Percentiles rank a stretch among this genome's conserved stretches.
Conservation (phyloP, 1,140 invertebrate genomes). For the Philopotamus ludificatus region DNA sequence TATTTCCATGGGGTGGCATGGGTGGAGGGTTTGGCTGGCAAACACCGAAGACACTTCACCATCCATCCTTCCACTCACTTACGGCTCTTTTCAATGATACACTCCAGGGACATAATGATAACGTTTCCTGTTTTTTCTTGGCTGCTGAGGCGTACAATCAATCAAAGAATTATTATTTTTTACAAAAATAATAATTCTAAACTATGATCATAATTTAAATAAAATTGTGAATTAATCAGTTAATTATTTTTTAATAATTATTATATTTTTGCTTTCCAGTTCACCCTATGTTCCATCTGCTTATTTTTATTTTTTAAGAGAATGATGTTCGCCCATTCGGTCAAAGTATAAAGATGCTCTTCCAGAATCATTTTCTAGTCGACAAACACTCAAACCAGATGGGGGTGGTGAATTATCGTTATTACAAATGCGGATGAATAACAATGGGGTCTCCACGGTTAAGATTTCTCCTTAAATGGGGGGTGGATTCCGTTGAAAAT, state of each 20-base stretch:
- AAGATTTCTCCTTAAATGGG: neutral
- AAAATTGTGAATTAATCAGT: neutral
- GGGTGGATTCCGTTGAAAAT: neutral
- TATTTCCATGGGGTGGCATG: neutral
- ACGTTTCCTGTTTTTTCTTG: slow-evolving; percentile 30
- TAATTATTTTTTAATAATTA: neutral
- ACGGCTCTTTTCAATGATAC: slow-evolving; percentile 3
- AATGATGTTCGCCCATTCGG: slow-evolving; percentile 24
- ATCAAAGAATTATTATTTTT: no score
- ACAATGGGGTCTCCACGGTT: slow-evolving; percentile 13
- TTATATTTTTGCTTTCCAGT: neutral
- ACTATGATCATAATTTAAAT: neutral
- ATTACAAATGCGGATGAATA: slow-evolving; percentile 35
- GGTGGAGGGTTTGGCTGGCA: neutral
- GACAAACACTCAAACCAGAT: slow-evolving; percentile 21
- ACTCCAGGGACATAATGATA: slow-evolving; percentile 25
- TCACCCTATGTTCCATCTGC: neutral
- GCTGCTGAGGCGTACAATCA: no score
- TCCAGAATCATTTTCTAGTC: slow-evolving; percentile 26
- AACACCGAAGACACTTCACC: slow-evolving; percentile 8
- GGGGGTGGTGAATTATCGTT: slow-evolving; percentile 33
- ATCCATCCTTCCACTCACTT: neutral
- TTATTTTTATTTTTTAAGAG: slow-evolving; percentile 24
- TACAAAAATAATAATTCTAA: neutral
- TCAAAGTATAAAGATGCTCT: slow-evolving; percentile 31